These are phyloP conservation scores for Pelecanoides urinatrix DNA, from an alignment of 2,113 vertebrate species.

Conservation along the genomic window DNA sequence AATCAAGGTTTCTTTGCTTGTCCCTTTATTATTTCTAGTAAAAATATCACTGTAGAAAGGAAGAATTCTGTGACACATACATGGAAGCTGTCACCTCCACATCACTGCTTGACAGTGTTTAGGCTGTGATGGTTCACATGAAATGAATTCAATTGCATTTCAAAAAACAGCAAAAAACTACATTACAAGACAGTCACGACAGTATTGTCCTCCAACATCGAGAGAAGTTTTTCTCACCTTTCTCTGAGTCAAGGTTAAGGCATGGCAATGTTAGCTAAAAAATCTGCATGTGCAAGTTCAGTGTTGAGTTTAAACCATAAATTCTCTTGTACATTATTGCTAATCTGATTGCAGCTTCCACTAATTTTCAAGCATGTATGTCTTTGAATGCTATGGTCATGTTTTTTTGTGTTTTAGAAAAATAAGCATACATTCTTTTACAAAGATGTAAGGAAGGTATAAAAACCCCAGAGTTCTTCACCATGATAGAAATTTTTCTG, in stretches of 20 bases:
- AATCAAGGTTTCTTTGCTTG: neutral
- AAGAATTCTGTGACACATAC: neutral
- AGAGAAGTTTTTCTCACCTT: neutral
- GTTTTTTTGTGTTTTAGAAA: neutral
- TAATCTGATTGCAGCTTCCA: neutral
- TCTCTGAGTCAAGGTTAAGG: constrained; percentile 4
- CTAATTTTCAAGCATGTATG: constrained; percentile 32
- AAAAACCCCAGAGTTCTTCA: neutral
- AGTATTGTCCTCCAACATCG: neutral
- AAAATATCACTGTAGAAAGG: neutral
- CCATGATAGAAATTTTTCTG: neutral
- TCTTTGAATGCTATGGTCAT: neutral
- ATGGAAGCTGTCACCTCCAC: neutral
- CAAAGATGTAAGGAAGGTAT: neutral
- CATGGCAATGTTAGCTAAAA: neutral
- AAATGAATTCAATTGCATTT: neutral
- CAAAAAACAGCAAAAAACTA: neutral
- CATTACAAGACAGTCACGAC: neutral
- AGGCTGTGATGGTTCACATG: neutral
- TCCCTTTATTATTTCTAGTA: neutral
- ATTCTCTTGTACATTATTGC: neutral
- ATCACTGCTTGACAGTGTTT: neutral
- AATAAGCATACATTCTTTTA: neutral
- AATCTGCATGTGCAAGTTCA: constrained; percentile 1
- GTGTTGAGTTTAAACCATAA: neutral